Conservation (phyloP, 2,113 vertebrate species). For the Pterocles gutturalis region DNA sequence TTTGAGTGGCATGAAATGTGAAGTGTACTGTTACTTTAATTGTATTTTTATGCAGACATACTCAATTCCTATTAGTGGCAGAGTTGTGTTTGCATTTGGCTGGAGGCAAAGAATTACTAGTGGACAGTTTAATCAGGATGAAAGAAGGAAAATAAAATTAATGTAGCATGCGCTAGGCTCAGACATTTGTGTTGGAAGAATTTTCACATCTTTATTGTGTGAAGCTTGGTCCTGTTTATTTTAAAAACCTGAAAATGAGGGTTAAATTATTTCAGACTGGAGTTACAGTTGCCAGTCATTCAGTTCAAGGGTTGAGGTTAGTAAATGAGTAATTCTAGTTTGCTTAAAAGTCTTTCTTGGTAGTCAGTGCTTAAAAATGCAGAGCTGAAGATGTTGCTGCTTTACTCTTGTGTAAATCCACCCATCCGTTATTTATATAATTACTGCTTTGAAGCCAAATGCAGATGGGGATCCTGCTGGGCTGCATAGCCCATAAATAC, state of each 20-base stretch:
- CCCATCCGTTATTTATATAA: slow-evolving; percentile 13
- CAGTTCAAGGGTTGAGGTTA: slow-evolving; percentile 31
- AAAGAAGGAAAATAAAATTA: slow-evolving; percentile 73
- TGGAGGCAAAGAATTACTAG: slow-evolving; percentile 69
- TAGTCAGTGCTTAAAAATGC: slow-evolving; percentile 19
- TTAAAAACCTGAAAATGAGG: slow-evolving; percentile 38
- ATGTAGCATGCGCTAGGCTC: slow-evolving; percentile 55
- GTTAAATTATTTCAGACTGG: background rate
- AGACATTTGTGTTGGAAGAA: slow-evolving; percentile 31
- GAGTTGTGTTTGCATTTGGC: slow-evolving; percentile 57
- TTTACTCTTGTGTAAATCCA: slow-evolving; percentile 4
- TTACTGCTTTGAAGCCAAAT: slow-evolving; percentile 10
- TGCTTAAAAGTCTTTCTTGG: background rate
- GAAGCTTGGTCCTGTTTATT: slow-evolving; percentile 29
- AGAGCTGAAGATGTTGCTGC: background rate
- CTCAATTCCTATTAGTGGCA: slow-evolving; percentile 67
- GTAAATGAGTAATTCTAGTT: slow-evolving; percentile 6
- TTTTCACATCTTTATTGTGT: slow-evolving; percentile 53
- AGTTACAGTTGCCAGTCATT: slow-evolving; percentile 6
- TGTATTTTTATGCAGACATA: slow-evolving; percentile 60
- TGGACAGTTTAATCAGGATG: slow-evolving; percentile 75
- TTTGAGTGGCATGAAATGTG: slow-evolving; percentile 55
- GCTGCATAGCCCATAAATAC: slow-evolving; percentile 9
- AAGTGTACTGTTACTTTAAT: slow-evolving; percentile 67
- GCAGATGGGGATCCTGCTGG: background rate